Base-by-base conservation (phyloP, 2,113 vertebrate species). In the Rhinichthys klamathensis region DNA sequence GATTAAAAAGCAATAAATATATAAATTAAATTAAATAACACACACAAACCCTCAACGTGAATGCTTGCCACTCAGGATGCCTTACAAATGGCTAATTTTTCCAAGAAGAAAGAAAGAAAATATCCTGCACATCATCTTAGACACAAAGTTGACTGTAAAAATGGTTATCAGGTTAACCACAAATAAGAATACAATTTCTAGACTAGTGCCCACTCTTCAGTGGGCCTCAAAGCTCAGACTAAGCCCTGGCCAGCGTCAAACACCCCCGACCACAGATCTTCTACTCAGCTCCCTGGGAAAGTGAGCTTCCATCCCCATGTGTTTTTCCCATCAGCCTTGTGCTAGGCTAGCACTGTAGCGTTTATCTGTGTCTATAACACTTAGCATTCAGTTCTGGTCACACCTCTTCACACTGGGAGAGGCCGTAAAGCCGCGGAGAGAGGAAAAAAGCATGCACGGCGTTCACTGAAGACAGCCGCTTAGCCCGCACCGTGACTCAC, bases 291-390 rank as follows among this genome's bases (percentile, higher is more conserved):
- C 85, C 87, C 88, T 90, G 91, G 89, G 90, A 91, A 91, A 90
- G 85, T 56, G 73, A 80, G 75, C 78, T 80, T 77, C 85, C 75
- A 75, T 73, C 84, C 90, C 92, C 95, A 95, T 94, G 92, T 95
- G 95, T 94, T 95, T 95, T 95, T 91, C 81, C 90, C 94, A 95
- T 95, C 93, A 94, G 78, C 81, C 41, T 75, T 38, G n/a, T 23
- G 38, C 74, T 54, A 72, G 30, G 69, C 44, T 89, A 92, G 89
- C 77, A 32, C 91, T 75, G 41, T 83, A 86, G 91, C 83, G 79
- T 92, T 92, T 87, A 89, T 92, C 93, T 94, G 93, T 84, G 87
- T 91, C 91, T 91, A 91, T 93, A 92, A 92, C 93, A 89, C 91
- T 87, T 86, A 88, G 91, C 90, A 87, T 91, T 82, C 82, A 87